Evolutionary conservation across 2,113 vertebrate species (phyloP).

Genomic region (Gallinago jamesoni): DNA sequence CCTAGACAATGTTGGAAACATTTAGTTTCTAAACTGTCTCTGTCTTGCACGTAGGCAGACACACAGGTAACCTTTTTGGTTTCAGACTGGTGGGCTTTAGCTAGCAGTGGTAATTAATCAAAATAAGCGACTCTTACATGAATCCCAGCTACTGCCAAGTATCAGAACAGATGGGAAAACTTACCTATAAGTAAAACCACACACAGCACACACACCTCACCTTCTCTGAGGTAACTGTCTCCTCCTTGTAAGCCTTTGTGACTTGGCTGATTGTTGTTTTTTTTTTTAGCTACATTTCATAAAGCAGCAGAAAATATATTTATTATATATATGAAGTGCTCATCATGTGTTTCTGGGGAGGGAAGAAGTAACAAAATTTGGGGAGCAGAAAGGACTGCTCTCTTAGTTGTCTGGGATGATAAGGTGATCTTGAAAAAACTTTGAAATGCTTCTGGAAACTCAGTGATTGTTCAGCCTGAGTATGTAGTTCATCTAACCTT

Average conservation of each 20-base stretch:
- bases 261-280: not conserved
- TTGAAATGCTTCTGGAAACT: not conserved
- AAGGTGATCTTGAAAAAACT: not conserved
- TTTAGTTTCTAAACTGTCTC: not conserved
- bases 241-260: not conserved
- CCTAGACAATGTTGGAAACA: not conserved
- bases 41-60: accelerated
- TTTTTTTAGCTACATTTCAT: accelerated
- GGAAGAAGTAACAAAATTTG: not conserved
- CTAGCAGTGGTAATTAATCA: too few species aligned
- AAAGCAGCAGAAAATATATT: not conserved
- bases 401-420: not conserved
- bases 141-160: not conserved
- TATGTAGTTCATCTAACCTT: not conserved
- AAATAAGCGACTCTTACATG: accelerated
- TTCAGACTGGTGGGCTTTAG: not conserved
- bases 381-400: not conserved
- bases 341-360: not conserved
- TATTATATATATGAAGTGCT: not conserved
- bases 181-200: not conserved
- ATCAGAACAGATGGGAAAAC: not conserved
- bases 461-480: not conserved
- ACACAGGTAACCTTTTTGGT: not conserved
- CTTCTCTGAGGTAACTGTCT: not conserved
- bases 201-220: not conserved